These are phyloP conservation scores for Hipposideros armiger DNA, from an alignment of 2,113 vertebrate species.

Conservation along the genomic window DNA sequence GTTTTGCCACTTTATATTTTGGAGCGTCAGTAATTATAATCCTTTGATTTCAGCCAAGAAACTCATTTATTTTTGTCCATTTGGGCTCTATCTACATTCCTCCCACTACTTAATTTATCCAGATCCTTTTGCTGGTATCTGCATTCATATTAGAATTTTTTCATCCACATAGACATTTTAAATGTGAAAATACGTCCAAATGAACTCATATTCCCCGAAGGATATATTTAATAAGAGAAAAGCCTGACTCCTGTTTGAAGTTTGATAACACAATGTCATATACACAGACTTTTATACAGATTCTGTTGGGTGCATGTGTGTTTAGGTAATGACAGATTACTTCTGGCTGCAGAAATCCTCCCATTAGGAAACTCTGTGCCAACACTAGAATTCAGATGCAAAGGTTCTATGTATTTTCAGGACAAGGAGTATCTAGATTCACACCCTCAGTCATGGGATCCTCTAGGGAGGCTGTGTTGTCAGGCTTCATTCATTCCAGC, in stretches of 20 bases:
- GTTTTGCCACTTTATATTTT: constrained; percentile 38
- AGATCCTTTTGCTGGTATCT: not conserved
- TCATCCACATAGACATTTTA: not conserved
- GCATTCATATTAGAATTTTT: constrained; percentile 10
- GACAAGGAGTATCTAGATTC: not conserved
- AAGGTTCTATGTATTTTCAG: not conserved
- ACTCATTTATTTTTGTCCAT: not conserved
- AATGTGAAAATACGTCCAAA: not conserved
- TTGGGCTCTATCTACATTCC: not conserved
- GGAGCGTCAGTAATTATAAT: not conserved
- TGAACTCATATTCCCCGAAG: not conserved
- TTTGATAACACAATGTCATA: not conserved
- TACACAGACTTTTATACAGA: not conserved
- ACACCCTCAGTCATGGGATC: not conserved
- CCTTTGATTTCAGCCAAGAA: not conserved
- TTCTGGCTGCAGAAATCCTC: not conserved
- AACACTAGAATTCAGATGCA: not conserved
- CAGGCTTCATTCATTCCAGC: not conserved
- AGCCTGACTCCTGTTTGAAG: not conserved
- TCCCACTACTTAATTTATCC: not conserved
- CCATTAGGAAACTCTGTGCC: not conserved
- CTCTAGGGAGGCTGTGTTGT: too few species aligned
- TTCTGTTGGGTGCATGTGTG: not conserved
- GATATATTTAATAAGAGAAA: not conserved
- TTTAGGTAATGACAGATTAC: not conserved